Conservation (phyloP, 2,888 invertebrate genomes). For the Gonocerus acuteangulatus region DNA sequence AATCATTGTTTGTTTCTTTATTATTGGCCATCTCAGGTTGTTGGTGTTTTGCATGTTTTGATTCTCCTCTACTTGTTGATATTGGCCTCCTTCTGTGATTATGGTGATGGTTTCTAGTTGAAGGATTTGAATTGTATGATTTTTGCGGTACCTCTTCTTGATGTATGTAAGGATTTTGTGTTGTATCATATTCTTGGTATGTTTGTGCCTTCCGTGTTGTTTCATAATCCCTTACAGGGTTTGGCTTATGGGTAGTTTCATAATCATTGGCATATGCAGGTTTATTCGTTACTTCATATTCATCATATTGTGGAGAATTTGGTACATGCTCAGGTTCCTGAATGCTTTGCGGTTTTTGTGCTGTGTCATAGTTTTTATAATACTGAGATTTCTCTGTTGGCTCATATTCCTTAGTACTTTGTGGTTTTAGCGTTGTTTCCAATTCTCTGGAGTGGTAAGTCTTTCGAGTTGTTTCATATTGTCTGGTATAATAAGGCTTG, state of each 20-base stretch:
- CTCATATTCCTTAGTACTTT: conserved; percentile 3
- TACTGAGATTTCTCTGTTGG: conserved; percentile 1
- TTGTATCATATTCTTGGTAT: conserved; percentile 16
- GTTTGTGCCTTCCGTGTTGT: conserved; percentile 9
- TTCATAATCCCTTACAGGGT: neutral
- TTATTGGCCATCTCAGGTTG: conserved; percentile 20
- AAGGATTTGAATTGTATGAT: neutral
- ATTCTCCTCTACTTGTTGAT: conserved; percentile 3
- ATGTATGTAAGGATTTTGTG: conserved; percentile 13
- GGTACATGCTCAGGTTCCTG: neutral
- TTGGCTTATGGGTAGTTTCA: neutral
- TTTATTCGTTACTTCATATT: conserved; percentile 8
- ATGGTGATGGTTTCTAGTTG: neutral
- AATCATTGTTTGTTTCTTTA: conserved; percentile 36
- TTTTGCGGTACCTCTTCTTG: conserved; percentile 9
- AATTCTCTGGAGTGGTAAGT: conserved; percentile 4
- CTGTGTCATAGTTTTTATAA: conserved; percentile 9
- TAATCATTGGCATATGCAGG: conserved; percentile 13
- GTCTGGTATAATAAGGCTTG: neutral
- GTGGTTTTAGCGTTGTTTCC: conserved; percentile 11
- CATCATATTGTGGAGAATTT: neutral
- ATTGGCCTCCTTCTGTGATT: conserved; percentile 6
- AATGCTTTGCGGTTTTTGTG: conserved; percentile 8
- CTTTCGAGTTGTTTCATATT: conserved; percentile 11
- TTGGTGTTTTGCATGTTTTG: conserved; percentile 6